Evolutionary conservation across 2,888 invertebrate species (phyloP).

Genomic region (Ennomos fuscantarius): DNA sequence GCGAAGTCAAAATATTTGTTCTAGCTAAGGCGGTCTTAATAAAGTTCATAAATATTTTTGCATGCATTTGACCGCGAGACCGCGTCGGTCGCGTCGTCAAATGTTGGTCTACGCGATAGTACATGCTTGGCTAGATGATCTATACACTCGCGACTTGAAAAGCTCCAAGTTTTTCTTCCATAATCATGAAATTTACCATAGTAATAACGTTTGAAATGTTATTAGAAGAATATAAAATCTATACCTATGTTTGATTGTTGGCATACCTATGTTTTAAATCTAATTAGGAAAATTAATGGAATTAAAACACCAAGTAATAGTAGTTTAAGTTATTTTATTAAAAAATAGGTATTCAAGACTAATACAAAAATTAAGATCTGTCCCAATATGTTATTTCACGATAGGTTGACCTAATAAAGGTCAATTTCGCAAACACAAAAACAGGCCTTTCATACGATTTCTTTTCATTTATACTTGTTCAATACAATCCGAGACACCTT

Average conservation of each 20-base stretch:
- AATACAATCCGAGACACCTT: slow-evolving; percentile 44
- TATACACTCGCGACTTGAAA: no score
- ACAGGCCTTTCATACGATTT: slow-evolving; percentile 45
- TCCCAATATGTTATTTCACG: slow-evolving; percentile 41
- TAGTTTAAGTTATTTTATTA: slow-evolving; percentile 80
- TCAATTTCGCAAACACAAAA: slow-evolving; percentile 52
- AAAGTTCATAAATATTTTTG: neutral
- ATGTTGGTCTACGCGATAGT: no score
- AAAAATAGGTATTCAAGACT: slow-evolving; percentile 80
- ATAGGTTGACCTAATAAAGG: slow-evolving; percentile 12
- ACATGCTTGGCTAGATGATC: no score
- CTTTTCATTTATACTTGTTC: slow-evolving; percentile 13
- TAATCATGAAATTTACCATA: no score
- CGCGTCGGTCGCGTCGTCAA: no score
- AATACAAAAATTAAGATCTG: slow-evolving; percentile 77
- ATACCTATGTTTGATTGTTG: no score
- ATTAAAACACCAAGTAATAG: slow-evolving; percentile 49
- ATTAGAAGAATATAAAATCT: no score
- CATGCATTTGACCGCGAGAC: no score
- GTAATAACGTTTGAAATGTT: neutral
- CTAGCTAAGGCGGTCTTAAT: no score
- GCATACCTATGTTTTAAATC: no score
- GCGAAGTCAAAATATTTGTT: no score
- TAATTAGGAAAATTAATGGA: slow-evolving; percentile 10
- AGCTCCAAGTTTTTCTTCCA: no score